Evolutionary conservation across 2,113 vertebrate species (phyloP).

Genomic region (Chinchilla lanigera): DNA sequence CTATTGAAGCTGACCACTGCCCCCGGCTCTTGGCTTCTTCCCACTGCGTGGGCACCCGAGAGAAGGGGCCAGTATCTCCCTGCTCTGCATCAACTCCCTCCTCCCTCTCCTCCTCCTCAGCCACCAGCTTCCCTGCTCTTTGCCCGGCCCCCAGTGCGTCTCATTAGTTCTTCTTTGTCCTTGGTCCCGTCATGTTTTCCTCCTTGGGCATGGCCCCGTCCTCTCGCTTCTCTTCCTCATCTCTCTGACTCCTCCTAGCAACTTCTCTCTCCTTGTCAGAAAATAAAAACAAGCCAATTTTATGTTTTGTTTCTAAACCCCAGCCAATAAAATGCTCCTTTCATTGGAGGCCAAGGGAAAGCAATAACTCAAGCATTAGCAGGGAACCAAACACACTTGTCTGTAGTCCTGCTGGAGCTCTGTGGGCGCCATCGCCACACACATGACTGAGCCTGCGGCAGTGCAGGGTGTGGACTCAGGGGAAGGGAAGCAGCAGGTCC

Average conservation of each 20-base stretch:
- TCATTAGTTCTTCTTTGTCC: not conserved
- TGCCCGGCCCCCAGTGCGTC: rapidly evolving
- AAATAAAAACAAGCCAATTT: conserved; percentile 53
- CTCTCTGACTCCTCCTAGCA: not conserved
- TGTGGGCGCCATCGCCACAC: not conserved
- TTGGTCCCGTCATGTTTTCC: not conserved
- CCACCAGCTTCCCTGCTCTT: not conserved
- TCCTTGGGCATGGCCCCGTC: not conserved
- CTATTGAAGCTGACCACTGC: not conserved
- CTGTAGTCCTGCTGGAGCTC: not conserved
- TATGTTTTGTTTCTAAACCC: conserved; percentile 48
- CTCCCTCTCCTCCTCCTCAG: not conserved
- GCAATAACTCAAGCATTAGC: conserved; percentile 51
- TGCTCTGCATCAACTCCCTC: rapidly evolving
- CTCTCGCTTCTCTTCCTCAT: not conserved
- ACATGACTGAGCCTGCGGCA: not conserved
- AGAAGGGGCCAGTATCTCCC: not conserved
- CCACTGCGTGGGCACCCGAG: rapidly evolving
- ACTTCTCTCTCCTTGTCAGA: conserved; percentile 38
- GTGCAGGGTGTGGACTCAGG: not conserved
- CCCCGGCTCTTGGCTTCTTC: not conserved
- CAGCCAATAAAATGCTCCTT: conserved; percentile 63
- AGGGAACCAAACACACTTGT: not conserved
- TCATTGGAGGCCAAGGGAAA: conserved; percentile 29
- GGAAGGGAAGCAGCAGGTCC: not conserved